Conservation (phyloP, 1,140 invertebrate species). For the Lordiphosa clarofinis region DNA sequence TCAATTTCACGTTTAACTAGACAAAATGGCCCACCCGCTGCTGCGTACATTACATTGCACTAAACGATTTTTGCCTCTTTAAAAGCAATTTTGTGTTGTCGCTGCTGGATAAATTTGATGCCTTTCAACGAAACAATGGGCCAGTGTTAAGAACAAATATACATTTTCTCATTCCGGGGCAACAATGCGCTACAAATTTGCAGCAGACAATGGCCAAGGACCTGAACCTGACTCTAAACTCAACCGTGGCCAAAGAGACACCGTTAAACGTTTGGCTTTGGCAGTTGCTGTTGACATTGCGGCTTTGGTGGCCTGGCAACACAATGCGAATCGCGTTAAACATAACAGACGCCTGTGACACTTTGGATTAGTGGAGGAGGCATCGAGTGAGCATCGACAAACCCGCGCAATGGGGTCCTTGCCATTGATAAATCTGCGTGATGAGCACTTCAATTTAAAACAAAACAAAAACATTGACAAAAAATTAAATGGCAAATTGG, state of each 20-base stretch:
- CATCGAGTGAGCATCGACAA: conserved; percentile 50
- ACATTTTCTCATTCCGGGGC: conserved; percentile 41
- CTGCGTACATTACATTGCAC: conserved; percentile 35
- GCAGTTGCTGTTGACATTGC: conserved; percentile 11
- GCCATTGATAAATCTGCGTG: conserved; percentile 19
- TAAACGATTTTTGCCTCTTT: conserved; percentile 30
- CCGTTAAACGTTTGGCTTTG: conserved; percentile 37
- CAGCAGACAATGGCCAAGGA: conserved; percentile 13
- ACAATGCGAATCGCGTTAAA: conserved; percentile 41
- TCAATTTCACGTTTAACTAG: conserved; percentile 1
- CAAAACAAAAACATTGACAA: too few relatives aligned
- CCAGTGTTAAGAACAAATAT: conserved; percentile 19
- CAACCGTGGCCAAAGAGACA: conserved; percentile 14
- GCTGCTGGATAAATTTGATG: conserved; percentile 23
- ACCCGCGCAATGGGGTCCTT: conserved; percentile 13
- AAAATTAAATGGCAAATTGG: conserved; percentile 27
- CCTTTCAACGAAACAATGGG: conserved; percentile 2
- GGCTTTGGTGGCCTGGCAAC: conserved; percentile 17
- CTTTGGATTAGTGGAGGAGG: conserved; percentile 61
- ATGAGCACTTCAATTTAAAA: conserved; percentile 28
- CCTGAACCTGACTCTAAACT: neutral
- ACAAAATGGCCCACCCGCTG: conserved; percentile 18
- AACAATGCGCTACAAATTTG: conserved; percentile 70
- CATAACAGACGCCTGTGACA: conserved; percentile 41
- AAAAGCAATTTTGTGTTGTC: conserved; percentile 43